Percentiles rank a stretch among this genome's conserved stretches.
Conservation (phyloP, 2,888 invertebrate species). For the Papilio elwesi region DNA sequence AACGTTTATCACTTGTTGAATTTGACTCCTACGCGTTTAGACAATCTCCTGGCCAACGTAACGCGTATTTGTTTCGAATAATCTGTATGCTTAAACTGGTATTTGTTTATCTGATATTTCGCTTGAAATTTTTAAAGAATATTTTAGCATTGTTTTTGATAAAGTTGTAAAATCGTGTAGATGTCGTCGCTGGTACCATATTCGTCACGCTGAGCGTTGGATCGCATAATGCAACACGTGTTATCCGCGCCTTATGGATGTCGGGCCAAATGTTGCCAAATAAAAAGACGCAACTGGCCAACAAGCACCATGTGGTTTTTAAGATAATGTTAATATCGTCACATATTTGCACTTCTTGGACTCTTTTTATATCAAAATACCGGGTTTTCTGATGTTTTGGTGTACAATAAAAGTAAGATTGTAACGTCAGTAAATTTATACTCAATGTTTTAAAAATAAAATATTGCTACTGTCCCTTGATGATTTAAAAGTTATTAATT, state of each 20-base stretch:
- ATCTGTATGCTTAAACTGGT: neutral
- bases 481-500: no score
- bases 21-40: conserved; percentile 36
- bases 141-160: conserved; percentile 12
- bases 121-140: neutral
- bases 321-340: conserved; percentile 5
- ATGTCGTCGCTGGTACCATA: conserved; percentile 50
- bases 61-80: conserved; percentile 22
- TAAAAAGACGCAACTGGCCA: conserved; percentile 37
- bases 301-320: conserved; percentile 36
- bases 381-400: neutral
- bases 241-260: conserved; percentile 46
- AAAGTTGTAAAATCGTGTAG: conserved; percentile 18
- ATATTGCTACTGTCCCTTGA: no score
- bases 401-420: neutral
- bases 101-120: neutral
- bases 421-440: neutral
- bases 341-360: neutral
- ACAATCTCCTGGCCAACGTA: conserved; percentile 16
- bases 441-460: no score
- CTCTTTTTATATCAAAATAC: neutral
- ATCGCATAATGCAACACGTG: conserved; percentile 67
- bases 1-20: conserved; percentile 32
- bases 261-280: conserved; percentile 43
- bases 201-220: conserved; percentile 57